Conservation (phyloP, 2,888 invertebrate genomes). For the Hipparchia sbordonii region DNA sequence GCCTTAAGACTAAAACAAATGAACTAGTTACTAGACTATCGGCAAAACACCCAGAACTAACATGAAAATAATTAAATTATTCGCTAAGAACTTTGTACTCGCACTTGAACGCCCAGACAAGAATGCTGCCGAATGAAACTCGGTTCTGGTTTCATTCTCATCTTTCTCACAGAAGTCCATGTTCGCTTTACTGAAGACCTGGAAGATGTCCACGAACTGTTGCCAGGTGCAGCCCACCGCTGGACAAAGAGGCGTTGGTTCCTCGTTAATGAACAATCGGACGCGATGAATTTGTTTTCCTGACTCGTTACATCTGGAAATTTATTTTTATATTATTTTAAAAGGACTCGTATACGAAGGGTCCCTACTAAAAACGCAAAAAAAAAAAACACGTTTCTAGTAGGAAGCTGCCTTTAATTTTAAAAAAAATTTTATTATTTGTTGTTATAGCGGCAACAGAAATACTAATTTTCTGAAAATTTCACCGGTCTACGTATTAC, state of each 20-base stretch:
- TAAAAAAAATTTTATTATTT: no score
- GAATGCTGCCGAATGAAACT: neutral
- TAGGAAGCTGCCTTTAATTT: no score
- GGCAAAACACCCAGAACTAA: no score
- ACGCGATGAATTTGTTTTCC: constrained; percentile 50
- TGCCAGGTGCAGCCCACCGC: constrained; percentile 64
- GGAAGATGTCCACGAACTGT: constrained; percentile 60
- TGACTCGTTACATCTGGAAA: constrained; percentile 55
- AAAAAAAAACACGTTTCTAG: no score
- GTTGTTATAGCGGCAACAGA: no score
- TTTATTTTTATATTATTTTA: neutral
- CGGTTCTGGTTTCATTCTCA: neutral
- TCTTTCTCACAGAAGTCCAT: constrained; percentile 57
- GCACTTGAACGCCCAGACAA: neutral
- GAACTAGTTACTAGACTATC: no score
- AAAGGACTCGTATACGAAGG: no score
- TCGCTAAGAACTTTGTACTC: neutral
- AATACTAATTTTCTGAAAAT: no score
- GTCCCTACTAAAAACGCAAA: no score
- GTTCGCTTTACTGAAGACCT: constrained; percentile 49
- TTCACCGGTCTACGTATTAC: no score
- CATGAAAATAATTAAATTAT: neutral
- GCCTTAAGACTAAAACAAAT: no score
- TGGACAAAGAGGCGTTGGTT: constrained; percentile 59
- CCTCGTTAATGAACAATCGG: constrained; percentile 67